These are phyloP conservation scores for Avahi laniger DNA, from an alignment of 2,797 vertebrate genomes.

Conservation along the genomic window DNA sequence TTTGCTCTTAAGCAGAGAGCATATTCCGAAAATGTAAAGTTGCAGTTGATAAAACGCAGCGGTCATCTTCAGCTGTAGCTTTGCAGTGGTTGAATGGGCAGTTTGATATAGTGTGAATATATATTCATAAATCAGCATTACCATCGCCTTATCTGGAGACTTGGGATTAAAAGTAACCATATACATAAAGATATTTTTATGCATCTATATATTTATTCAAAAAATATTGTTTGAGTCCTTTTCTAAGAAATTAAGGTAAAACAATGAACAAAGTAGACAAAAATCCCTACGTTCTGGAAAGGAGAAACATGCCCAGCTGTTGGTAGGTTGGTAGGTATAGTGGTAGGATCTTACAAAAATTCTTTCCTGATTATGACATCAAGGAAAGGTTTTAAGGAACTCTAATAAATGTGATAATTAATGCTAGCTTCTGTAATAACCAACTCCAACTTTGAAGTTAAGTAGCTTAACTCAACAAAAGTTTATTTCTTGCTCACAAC, in stretches of 20 bases:
- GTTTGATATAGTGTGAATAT: not conserved
- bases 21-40: not conserved
- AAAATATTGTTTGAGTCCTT: not conserved
- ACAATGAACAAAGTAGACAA: not conserved
- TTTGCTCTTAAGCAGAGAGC: not conserved
- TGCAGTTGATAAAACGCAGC: not conserved
- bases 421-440: not conserved
- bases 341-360: not conserved
- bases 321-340: not conserved
- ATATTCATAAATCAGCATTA: not conserved
- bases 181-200: not conserved
- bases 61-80: not conserved
- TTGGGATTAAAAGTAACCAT: not conserved
- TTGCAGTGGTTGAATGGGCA: not conserved
- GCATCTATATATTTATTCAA: not conserved
- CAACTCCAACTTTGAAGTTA: not conserved
- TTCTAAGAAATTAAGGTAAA: not conserved
- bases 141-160: not conserved
- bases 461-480: not conserved
- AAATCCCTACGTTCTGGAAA: not conserved
- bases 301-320: not conserved
- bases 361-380: not conserved
- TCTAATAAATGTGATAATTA: not conserved
- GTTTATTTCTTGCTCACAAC: not conserved
- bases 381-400: not conserved